Percentiles rank a stretch among this genome's conserved stretches.
phyloP scores from a whole-genome alignment of 2,888 invertebrate species.

The Mythimna albipuncta region DNA sequence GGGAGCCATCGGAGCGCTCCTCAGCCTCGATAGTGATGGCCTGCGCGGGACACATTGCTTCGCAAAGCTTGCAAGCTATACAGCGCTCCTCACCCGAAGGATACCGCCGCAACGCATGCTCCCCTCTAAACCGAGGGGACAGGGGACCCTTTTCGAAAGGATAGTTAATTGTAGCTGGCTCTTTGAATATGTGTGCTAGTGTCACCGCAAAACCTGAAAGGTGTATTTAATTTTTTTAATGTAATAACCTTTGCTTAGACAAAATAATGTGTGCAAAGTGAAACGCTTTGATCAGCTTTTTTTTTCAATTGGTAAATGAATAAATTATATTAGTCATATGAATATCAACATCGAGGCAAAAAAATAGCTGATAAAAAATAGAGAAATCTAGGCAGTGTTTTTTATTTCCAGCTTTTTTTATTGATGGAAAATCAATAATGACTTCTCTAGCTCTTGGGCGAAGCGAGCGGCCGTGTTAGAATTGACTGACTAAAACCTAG shows the following conservation, averaged over 20 bases:
- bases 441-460: no score
- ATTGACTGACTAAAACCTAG: no score
- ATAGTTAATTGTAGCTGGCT: slow-evolving; percentile 99
- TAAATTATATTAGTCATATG: not conserved
- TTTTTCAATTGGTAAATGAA: not conserved
- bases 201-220: slow-evolving; percentile 94
- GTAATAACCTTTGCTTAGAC: not conserved
- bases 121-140: slow-evolving; percentile 99
- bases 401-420: no score
- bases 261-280: not conserved
- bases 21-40: slow-evolving; percentile 99
- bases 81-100: slow-evolving; percentile 99
- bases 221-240: not conserved
- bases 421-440: no score
- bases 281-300: not conserved
- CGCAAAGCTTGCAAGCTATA: slow-evolving; percentile 99
- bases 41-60: slow-evolving; percentile 99
- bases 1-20: slow-evolving; percentile 97
- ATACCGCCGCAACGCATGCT: slow-evolving; percentile 99
- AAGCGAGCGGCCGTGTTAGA: no score
- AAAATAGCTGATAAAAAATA: no score
- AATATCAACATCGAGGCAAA: no score
- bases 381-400: no score
- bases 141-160: slow-evolving; percentile 99
- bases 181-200: slow-evolving; percentile 92